Percentiles rank a stretch among this genome's conserved stretches.
phyloP scores from a whole-genome alignment of 2,797 vertebrate species.

The Dipus sagitta region DNA sequence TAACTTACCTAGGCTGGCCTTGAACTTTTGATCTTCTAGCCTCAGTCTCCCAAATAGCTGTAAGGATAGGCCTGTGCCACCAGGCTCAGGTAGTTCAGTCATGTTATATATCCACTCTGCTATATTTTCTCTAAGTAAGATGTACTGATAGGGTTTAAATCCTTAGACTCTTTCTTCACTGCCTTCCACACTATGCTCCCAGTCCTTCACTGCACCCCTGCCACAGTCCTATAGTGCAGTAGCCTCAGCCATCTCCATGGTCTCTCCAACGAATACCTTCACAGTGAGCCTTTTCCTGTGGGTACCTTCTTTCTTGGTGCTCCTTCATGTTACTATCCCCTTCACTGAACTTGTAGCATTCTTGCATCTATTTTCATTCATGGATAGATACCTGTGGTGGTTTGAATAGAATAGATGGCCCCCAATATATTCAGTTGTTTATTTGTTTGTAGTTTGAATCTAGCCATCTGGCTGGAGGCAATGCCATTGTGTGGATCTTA shows the following conservation, averaged over 20 bases:
- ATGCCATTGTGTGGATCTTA: no score
- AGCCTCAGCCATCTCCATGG: no score
- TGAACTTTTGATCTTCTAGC: neutral
- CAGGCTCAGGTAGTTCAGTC: neutral
- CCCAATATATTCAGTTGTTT: no score
- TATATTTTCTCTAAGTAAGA: neutral
- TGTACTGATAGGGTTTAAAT: neutral
- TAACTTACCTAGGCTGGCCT: neutral
- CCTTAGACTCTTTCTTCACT: neutral
- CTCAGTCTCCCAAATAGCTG: neutral
- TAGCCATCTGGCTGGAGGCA: no score
- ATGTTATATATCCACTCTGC: neutral
- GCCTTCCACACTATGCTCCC: fast-evolving
- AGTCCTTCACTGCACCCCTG: neutral
- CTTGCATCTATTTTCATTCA: no score
- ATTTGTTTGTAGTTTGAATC: no score
- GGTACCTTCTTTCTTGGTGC: neutral
- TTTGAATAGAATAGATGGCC: no score
- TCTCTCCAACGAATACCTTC: no score
- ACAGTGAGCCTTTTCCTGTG: no score
- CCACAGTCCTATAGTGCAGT: neutral
- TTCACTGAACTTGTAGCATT: no score
- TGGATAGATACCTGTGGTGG: no score
- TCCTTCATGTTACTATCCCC: neutral
- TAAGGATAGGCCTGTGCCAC: neutral